Evolutionary conservation across 2,888 invertebrate genomes (phyloP).

Genomic region (Ptilodon capucinus): DNA sequence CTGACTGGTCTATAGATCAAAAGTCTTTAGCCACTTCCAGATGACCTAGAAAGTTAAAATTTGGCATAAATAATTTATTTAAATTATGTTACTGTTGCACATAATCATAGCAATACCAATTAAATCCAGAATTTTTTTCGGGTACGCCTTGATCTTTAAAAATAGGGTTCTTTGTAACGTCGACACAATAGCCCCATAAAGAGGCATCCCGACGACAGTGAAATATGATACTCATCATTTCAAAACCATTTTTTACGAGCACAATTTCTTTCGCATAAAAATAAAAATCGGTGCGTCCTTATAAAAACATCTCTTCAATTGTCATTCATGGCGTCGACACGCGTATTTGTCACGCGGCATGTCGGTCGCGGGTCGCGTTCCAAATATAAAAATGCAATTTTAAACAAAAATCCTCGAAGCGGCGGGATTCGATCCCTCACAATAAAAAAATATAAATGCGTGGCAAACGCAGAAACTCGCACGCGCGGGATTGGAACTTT

Average conservation of each 20-base stretch:
- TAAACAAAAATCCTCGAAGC: constrained; percentile 70
- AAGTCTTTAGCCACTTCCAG: too few relatives aligned
- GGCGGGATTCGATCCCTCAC: constrained; percentile 69
- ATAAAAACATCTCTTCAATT: constrained; percentile 81
- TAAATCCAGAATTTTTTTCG: not conserved
- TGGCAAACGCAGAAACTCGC: constrained; percentile 52
- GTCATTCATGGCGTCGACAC: constrained; percentile 79
- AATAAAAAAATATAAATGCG: constrained; percentile 77
- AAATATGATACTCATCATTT: constrained; percentile 80
- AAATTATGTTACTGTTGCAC: too few relatives aligned
- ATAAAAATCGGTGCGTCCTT: constrained; percentile 75
- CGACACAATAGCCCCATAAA: constrained; percentile 75
- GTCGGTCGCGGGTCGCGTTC: constrained; percentile 72
- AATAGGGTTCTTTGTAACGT: constrained; percentile 55
- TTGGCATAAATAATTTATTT: too few relatives aligned
- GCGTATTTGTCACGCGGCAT: constrained; percentile 81
- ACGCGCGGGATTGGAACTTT: constrained; percentile 45
- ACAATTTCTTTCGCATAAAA: constrained; percentile 81
- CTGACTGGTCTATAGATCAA: too few relatives aligned
- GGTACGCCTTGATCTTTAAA: constrained; percentile 12
- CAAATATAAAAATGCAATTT: constrained; percentile 83
- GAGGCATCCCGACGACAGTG: constrained; percentile 73
- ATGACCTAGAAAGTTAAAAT: too few relatives aligned
- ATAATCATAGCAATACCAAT: too few relatives aligned
- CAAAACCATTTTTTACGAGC: constrained; percentile 77